Conservation (phyloP, 2,113 vertebrate species). For the Anarhynchus alexandrinus region DNA sequence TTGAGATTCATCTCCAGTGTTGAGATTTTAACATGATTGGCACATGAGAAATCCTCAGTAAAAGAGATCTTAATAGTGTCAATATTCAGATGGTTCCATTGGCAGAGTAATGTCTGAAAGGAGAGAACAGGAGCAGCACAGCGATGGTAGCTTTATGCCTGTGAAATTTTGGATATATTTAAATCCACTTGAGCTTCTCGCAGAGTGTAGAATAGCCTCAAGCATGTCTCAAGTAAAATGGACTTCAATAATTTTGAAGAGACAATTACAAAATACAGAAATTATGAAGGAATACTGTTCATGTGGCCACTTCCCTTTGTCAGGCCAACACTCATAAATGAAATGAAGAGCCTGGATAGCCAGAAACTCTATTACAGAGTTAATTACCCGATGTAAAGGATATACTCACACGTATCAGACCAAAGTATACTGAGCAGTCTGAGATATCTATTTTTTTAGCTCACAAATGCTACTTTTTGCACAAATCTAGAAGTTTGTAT, state of each 20-base stretch:
- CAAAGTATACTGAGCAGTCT: background rate
- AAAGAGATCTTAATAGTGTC: background rate
- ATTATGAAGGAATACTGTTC: background rate
- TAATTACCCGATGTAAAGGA: background rate
- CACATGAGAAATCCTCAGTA: background rate
- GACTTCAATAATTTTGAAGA: background rate
- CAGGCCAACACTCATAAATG: background rate
- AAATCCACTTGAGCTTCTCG: background rate
- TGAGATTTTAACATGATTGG: background rate
- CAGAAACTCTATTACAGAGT: background rate
- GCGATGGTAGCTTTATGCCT: background rate
- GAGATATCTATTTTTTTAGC: background rate
- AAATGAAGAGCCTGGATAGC: background rate
- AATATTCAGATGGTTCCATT: background rate
- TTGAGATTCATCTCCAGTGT: background rate
- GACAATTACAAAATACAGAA: background rate
- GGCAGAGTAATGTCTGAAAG: background rate
- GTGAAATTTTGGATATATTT: background rate
- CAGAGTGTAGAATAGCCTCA: background rate
- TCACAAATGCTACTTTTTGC: background rate
- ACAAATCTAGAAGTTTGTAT: background rate
- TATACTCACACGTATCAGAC: background rate
- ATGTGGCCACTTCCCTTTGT: background rate
- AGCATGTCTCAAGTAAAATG: background rate
- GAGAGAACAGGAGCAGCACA: background rate